Percentiles rank a stretch among this genome's conserved stretches.
phyloP scores from a whole-genome alignment of 2,888 invertebrate genomes.

The Neoascia interrupta region DNA sequence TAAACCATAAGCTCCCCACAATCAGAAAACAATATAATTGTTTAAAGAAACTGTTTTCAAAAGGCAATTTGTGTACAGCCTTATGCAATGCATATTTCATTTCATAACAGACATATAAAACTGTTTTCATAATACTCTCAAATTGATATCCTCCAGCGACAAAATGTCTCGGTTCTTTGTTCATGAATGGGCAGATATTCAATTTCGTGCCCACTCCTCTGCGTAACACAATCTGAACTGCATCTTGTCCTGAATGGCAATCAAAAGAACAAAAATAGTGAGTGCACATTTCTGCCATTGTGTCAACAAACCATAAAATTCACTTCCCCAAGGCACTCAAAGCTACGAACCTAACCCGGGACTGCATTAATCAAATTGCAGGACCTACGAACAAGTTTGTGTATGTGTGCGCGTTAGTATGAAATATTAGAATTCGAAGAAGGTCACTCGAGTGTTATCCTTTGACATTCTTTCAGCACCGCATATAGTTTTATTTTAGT shows the following conservation, averaged over 20 bases:
- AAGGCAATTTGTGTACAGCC: too few species aligned
- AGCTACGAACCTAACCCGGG: slow-evolving; percentile 4
- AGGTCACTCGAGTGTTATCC: slow-evolving; percentile 3
- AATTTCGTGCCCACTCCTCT: neutral
- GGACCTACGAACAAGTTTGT: neutral
- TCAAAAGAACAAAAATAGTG: slow-evolving; percentile 4
- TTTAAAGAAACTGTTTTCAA: too few species aligned
- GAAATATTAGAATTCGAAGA: slow-evolving; percentile 3
- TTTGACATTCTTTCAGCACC: slow-evolving; percentile 11
- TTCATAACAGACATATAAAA: slow-evolving; percentile 1
- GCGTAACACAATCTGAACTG: slow-evolving; percentile 12
- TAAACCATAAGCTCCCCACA: too few species aligned
- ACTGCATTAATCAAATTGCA: slow-evolving; percentile 11
- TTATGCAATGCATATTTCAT: neutral
- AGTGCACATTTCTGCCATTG: slow-evolving; percentile 19
- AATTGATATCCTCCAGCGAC: slow-evolving; percentile 27
- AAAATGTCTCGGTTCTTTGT: neutral
- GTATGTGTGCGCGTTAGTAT: neutral
- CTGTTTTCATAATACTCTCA: slow-evolving; percentile 5
- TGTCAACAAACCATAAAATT: slow-evolving; percentile 31
- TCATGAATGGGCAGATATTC: slow-evolving; percentile 8
- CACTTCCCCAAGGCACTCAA: slow-evolving; percentile 11
- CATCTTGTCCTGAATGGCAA: slow-evolving; percentile 3
- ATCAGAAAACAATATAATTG: too few species aligned
- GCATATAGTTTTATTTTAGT: slow-evolving; percentile 61